Evolutionary conservation across 2,888 invertebrate species (phyloP), one percentile per base, ranked within the genome.

Genomic region (Harpagoxenus sublaevis): DNA sequence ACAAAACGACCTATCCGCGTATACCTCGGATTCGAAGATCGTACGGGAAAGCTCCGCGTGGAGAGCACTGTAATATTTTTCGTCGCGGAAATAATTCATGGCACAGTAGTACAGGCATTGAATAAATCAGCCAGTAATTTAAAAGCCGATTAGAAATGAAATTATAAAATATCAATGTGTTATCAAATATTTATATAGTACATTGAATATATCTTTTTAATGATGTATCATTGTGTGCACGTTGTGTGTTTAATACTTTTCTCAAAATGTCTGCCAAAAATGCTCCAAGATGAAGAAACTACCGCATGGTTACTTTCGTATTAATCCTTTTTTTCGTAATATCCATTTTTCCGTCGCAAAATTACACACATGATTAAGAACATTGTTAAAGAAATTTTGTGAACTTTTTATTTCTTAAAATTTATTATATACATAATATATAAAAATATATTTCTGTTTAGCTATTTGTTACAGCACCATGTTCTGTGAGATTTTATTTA

Each of bases 61-160:
- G 39, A 3, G 15, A 23, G 0, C 28, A 8, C 45, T 1, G 9
- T 28, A 45, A 28, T 23, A 23, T 8, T 48, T 48, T 68, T 31
- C 4, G 3, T n/a, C 35, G n/a, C 51, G 18, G 6, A 63, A 28
- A 65, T 31, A 18, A 68, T 18, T 48, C 5, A 0, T n/a, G 28
- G 9, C 66, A 10, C 48, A 48, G 66, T 48, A 31, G 48, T 31
- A 31, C 18, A 31, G 9, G 18, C 48, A 9, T 9, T 3, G 31
- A 48, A 68, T 48, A 48, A 68, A 68, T 68, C 48, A 31, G 18
- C 31, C 48, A 9, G 31, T 28, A 68, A 48, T 48, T 68, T 48
- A 18, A 45, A 48, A 23, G 48, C 4, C 18, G 45, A 66, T n/a
- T 28, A 48, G 18, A 28, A 6, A 15, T 53, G 12, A 2, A 51